A percentile compares a stretch with the other conserved stretches of the same genome.
Evolutionary conservation across 2,888 invertebrate genomes (phyloP).

Genomic region (Aleiodes alternator): DNA sequence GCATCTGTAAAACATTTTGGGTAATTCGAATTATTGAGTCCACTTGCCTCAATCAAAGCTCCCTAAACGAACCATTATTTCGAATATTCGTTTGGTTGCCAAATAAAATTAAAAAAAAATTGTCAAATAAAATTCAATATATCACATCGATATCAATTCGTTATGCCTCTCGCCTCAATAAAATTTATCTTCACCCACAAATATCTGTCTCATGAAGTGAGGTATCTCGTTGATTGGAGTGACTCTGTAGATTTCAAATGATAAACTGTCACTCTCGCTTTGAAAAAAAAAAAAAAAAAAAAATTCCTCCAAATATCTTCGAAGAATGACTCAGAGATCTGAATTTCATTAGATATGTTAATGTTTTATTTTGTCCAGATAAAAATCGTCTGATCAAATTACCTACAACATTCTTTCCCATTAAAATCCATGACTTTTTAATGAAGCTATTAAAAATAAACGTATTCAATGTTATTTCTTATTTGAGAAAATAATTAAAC

Average conservation of each 20-base stretch:
- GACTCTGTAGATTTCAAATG: conserved; percentile 57
- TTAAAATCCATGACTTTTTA: no score
- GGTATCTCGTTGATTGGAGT: conserved; percentile 57
- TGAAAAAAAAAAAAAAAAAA: conserved; percentile 31
- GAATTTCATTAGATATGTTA: neutral
- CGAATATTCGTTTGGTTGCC: no score
- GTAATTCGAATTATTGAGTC: no score
- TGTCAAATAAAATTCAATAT: no score
- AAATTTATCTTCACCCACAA: conserved; percentile 36
- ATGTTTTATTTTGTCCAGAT: neutral
- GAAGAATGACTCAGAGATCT: conserved; percentile 17
- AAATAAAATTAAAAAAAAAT: no score
- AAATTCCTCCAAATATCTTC: conserved; percentile 30
- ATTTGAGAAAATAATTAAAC: neutral
- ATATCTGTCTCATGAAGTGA: conserved; percentile 58
- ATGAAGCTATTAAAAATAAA: no score
- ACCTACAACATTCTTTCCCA: neutral
- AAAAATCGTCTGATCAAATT: neutral
- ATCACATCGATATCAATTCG: no score
- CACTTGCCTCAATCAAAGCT: no score
- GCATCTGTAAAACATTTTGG: no score
- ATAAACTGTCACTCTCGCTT: conserved; percentile 57
- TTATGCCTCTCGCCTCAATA: no score
- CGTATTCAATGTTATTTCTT: neutral
- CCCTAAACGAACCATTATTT: no score